Conservation (phyloP, 2,797 vertebrate species). For the Sebastes baramenuke region DNA sequence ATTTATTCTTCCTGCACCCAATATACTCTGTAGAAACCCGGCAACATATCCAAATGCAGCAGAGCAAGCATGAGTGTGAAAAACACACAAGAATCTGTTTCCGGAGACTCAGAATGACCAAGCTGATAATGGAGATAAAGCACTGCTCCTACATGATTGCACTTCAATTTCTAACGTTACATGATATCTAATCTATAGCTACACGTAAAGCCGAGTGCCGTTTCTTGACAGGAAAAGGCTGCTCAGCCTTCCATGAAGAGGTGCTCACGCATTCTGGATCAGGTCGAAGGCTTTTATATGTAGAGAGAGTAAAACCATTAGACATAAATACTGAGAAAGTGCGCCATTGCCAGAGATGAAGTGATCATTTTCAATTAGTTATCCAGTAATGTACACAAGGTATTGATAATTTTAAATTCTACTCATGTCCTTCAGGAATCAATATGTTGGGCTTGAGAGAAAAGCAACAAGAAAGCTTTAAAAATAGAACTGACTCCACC, state of each 20-base stretch:
- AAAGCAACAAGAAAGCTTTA: background rate
- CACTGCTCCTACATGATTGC: background rate
- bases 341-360: background rate
- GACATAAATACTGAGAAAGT: background rate
- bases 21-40: background rate
- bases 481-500: background rate
- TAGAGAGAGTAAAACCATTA: background rate
- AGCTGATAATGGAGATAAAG: background rate
- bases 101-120: background rate
- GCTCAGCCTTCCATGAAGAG: background rate
- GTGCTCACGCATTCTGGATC: background rate
- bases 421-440: background rate
- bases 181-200: constrained; percentile 7
- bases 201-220: background rate
- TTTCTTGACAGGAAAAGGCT: background rate
- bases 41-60: background rate
- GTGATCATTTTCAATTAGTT: background rate
- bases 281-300: background rate
- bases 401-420: background rate
- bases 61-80: background rate
- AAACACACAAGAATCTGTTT: background rate
- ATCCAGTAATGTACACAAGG: background rate
- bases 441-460: background rate
- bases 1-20: background rate
- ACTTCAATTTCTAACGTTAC: background rate